Percentiles rank a stretch among this genome's conserved stretches.
Evolutionary conservation across 1,140 invertebrate species (phyloP).

Genomic region (Oryzaephilus surinamensis): DNA sequence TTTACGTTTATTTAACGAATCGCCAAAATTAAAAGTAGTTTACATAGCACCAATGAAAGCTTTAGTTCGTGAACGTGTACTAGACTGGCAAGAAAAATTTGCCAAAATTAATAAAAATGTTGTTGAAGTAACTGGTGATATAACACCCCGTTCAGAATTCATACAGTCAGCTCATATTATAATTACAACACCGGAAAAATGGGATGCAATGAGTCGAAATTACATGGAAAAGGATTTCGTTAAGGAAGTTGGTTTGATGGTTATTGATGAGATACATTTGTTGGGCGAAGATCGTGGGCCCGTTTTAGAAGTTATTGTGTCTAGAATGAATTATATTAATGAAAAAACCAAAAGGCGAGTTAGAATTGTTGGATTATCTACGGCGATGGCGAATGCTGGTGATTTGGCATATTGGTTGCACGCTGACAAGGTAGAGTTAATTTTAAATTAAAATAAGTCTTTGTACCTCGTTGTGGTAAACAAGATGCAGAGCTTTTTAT

Average conservation of each 20-base stretch:
- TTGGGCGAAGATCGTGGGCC: constrained; percentile 82
- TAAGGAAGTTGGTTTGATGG: constrained; percentile 80
- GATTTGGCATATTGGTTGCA: constrained; percentile 96
- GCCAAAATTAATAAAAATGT: constrained; percentile 68
- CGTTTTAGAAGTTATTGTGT: constrained; percentile 78
- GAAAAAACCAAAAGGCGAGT: constrained; percentile 40
- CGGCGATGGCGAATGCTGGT: constrained; percentile 92
- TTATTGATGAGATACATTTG: constrained; percentile 98
- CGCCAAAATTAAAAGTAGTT: constrained; percentile 80
- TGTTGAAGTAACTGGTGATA: constrained; percentile 94
- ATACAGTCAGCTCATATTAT: constrained; percentile 83
- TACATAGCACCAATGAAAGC: constrained; percentile 99
- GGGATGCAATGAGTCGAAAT: constrained; percentile 95
- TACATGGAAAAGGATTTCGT: constrained; percentile 97
- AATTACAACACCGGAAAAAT: constrained; percentile 98
- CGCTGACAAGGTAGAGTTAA: constrained; percentile 60
- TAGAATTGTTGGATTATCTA: constrained; percentile 90
- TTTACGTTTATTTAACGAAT: constrained; percentile 80
- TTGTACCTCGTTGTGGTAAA: too few species aligned
- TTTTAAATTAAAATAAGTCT: neutral
- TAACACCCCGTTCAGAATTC: constrained; percentile 82
- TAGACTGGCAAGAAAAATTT: constrained; percentile 91
- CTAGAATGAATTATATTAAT: constrained; percentile 44
- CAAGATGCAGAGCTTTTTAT: too few species aligned
- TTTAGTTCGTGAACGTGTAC: constrained; percentile 88